These are phyloP conservation scores for Danaus plexippus DNA, from an alignment of 1,140 invertebrate genomes.

Conservation along the genomic window DNA sequence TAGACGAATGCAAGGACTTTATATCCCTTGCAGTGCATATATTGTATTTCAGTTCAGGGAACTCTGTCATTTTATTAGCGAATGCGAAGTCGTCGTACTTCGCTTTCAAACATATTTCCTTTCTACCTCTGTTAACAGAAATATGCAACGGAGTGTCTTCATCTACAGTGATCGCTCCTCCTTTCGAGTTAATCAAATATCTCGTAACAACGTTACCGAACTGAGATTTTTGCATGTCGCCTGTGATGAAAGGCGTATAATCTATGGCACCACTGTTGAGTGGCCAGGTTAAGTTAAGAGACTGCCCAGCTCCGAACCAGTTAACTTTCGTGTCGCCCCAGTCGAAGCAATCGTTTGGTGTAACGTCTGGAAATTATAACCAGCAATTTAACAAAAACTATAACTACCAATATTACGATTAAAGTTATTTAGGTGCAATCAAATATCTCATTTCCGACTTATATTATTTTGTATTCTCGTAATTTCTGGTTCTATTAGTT, in stretches of 20 bases:
- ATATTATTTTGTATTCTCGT: no score
- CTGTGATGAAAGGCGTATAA: slow-evolving; percentile 86
- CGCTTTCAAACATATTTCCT: slow-evolving; percentile 82
- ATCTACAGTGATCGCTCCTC: slow-evolving; percentile 84
- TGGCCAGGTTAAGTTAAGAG: slow-evolving; percentile 83
- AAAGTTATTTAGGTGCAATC: no score
- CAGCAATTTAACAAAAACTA: no score
- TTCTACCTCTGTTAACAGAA: slow-evolving; percentile 77
- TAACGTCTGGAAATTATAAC: slow-evolving; percentile 55
- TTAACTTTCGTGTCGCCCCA: slow-evolving; percentile 76
- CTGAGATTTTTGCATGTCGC: slow-evolving; percentile 80
- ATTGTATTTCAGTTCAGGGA: slow-evolving; percentile 84
- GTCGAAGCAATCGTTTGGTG: slow-evolving; percentile 88
- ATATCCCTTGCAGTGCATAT: slow-evolving; percentile 87
- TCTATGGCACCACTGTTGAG: slow-evolving; percentile 80
- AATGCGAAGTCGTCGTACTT: slow-evolving; percentile 84
- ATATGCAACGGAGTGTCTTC: slow-evolving; percentile 84
- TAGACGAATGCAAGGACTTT: slow-evolving; percentile 80
- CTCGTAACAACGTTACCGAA: slow-evolving; percentile 87
- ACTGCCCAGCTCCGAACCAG: slow-evolving; percentile 89
- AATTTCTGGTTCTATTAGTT: no score
- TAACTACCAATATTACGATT: no score
- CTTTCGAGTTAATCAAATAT: slow-evolving; percentile 89
- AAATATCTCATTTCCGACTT: no score
- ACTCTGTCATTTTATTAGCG: slow-evolving; percentile 76